Evolutionary conservation across 2,888 invertebrate species (phyloP), one percentile per base, ranked within the genome.

Genomic region (Acronicta alni): DNA sequence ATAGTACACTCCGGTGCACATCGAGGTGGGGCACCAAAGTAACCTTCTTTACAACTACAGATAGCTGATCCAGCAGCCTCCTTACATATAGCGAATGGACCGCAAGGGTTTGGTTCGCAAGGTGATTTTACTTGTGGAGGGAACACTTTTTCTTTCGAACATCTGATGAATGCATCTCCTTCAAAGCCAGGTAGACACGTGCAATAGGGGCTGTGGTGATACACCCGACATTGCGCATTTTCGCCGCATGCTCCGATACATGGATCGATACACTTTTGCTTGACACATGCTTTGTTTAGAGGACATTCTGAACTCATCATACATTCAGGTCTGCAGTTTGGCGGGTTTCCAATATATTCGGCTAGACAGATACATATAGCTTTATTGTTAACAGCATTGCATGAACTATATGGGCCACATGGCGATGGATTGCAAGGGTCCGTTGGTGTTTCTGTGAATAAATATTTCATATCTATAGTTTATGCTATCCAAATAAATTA

Each of bases 261-360:
- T n/a, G 98, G 98, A 89, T 98, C 97, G 46, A 95, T 91, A 84
- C 98, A 98, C 86, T 96, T 97, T 78, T 96, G 96, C 72, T 95
- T 96, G 15, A 96, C 95, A 81, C 98, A 98, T 14, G 98, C 97
- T 85, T 96, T 96, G 61, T 96, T 96, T 32, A 96, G 94, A n/a
- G 96, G 94, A 90, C 98, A 98, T 81, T 98, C 97, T 0, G 97
- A 95, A 75, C 96, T 97, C 68, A 96, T 96, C 10, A 96, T 95
- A 85, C 97, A 98, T 91, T 97, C 97, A 0, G 97, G 97, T 75
- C 97, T 93, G 81, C 97, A 98, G 38, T 96, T 95, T 32, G 96
- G 96, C 62, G 98, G 97, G 79, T 95, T 96, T 15, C 98, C 98
- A 37, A 95, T 92, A 78, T 96, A 97, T 63, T 95, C 95, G 16